A percentile compares a stretch with the other conserved stretches of the same genome.
These are phyloP conservation scores for Lasioglossum albipes DNA, from an alignment of 1,140 invertebrate species.

Conservation along the genomic window DNA sequence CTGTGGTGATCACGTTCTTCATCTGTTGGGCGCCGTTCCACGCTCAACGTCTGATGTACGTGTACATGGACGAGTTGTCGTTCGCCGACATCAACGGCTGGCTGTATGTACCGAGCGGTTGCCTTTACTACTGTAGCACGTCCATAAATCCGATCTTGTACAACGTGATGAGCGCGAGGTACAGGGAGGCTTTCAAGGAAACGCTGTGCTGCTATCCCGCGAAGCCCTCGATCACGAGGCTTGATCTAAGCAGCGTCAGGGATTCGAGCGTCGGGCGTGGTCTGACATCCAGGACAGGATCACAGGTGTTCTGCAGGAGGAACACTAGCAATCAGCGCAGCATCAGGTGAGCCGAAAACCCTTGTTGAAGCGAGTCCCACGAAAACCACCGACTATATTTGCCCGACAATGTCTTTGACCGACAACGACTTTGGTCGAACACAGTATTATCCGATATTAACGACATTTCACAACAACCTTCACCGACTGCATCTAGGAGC, in stretches of 20 bases:
- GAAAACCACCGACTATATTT: too few relatives aligned
- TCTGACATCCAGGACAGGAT: conserved; percentile 31
- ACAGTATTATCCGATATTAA: too few relatives aligned
- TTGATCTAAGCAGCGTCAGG: conserved; percentile 45
- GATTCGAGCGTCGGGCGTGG: conserved; percentile 29
- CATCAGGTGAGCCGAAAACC: conserved; percentile 19
- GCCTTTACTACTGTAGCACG: conserved; percentile 92
- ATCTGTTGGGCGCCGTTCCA: conserved; percentile 98
- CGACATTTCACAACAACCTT: too few relatives aligned
- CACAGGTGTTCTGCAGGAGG: conserved; percentile 40
- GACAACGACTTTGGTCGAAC: too few relatives aligned
- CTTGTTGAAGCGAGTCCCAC: too few relatives aligned
- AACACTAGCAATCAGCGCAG: conserved; percentile 29
- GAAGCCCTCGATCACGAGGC: conserved; percentile 31
- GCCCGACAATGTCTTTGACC: too few relatives aligned
- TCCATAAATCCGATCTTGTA: conserved; percentile 95
- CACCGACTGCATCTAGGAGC: too few relatives aligned
- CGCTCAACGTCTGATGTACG: conserved; percentile 90
- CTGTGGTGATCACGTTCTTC: conserved; percentile 97
- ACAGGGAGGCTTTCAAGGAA: conserved; percentile 89
- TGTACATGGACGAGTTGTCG: conserved; percentile 80
- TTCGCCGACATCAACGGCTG: conserved; percentile 87
- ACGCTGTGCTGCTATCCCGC: conserved; percentile 80
- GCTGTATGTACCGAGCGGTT: conserved; percentile 89
- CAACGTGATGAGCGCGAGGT: conserved; percentile 93